Conservation (phyloP, 2,797 vertebrate genomes). For the Fringilla coelebs region DNA sequence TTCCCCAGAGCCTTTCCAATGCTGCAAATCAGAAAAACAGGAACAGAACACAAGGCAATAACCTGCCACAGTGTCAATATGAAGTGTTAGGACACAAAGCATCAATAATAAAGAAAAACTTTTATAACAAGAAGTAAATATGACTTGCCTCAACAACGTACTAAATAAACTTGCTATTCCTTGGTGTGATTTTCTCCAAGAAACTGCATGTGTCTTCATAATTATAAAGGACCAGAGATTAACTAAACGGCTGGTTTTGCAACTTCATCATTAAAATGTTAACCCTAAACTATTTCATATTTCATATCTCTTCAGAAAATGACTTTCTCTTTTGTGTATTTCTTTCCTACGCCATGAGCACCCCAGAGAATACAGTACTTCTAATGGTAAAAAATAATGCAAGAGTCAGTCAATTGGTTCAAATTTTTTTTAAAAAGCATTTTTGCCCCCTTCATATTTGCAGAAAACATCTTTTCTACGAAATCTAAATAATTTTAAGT, state of each 20-base stretch:
- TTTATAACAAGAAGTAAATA: background rate
- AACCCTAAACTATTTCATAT: background rate
- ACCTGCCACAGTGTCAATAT: background rate
- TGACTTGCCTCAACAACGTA: rapidly evolving
- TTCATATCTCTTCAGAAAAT: background rate
- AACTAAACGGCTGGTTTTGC: background rate
- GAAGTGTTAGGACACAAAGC: background rate
- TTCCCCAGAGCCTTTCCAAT: background rate
- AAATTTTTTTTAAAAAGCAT: background rate
- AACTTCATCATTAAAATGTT: background rate
- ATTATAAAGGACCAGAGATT: background rate
- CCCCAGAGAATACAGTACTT: background rate
- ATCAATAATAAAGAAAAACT: background rate
- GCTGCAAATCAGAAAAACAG: background rate
- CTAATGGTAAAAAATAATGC: background rate
- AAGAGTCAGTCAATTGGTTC: background rate
- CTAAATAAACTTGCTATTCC: background rate
- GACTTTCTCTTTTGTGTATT: background rate
- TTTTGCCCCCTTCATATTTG: background rate
- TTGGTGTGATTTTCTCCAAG: background rate
- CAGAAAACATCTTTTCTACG: background rate
- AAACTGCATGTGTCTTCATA: background rate
- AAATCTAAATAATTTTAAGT: background rate
- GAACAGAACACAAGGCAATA: background rate
- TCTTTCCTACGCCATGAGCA: background rate